phyloP scores from a whole-genome alignment of 2,888 invertebrate genomes.

The Allygus modestus region DNA sequence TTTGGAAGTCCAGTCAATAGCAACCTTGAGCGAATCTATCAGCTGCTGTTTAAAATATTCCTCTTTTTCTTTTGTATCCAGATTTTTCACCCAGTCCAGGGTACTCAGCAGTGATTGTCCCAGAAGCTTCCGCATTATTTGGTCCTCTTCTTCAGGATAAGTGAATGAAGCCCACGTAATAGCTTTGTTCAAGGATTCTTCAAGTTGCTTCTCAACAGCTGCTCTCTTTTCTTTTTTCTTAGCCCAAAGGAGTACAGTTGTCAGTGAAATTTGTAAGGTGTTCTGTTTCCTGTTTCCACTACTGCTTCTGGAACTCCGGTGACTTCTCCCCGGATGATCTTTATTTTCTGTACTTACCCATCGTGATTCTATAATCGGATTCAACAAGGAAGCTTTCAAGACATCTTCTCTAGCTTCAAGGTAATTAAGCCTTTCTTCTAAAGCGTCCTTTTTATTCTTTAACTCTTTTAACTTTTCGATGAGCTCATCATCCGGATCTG shows the following conservation, averaged over 20 bases:
- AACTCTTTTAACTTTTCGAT: not conserved
- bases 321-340: not conserved
- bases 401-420: not conserved
- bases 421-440: not conserved
- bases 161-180: not conserved
- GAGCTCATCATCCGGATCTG: constrained; percentile 30
- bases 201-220: not conserved
- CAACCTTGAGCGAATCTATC: not conserved
- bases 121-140: not conserved
- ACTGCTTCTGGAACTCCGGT: not conserved
- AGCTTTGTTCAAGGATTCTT: constrained; percentile 10
- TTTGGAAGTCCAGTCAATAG: not conserved
- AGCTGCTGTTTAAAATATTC: not conserved
- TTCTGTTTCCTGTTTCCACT: not conserved
- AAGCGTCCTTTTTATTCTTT: not conserved
- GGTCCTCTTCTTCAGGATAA: not conserved
- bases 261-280: not conserved
- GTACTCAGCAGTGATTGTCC: not conserved
- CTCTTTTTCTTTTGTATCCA: not conserved
- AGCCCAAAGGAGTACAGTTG: not conserved
- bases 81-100: not conserved
- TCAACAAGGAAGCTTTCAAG: not conserved
- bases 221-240: not conserved
- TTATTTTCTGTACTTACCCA: not conserved
- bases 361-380: not conserved